Base-by-base conservation (phyloP, 2,888 invertebrate species). In the Subacronicta megacephala region DNA sequence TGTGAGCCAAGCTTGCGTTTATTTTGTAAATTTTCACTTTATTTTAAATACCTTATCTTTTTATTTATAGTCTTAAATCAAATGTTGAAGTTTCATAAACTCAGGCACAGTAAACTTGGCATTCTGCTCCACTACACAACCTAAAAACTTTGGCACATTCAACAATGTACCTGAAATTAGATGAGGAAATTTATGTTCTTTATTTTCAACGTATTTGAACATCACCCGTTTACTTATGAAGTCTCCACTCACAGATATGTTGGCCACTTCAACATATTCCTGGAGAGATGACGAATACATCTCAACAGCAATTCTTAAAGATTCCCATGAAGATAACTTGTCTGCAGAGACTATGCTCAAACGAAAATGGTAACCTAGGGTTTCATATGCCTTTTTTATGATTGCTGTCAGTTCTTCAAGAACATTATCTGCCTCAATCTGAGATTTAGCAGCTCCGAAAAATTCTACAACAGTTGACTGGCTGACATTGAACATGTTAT, bases 171-270 rank as follows among this genome's bases (percentile, higher is more conserved):
- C 98, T 7, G 96, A 96, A 57, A 98, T 90, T 31, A 97, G 83
- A 77, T 95, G 95, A 9, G 97, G 95, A 82, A 96, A 98, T 40
- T 94, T 92, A 31, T 88, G 87, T 36, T 95, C 88, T 62, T 95
- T 95, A 9, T 95, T 90, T 37, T 95, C 95, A 20, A 93, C 92
- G 80, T 96, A 96, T 37, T 95, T 96, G 64, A 97, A 96, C 77
- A 97, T 90, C 40, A 98, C 90, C 56, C 98, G 95, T 85, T 97
- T 97, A 72, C 97, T 97, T 23, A 98, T 95, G 81, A 95, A 98
- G 76, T 96, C 95, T 9, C 95, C 96, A 77, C 96, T 96, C 40
- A 96, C 81, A 16, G 97, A 97, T 35, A 98, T 81, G 86, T 96
- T 94, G 0, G 97, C 98, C 36, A 98, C 95, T 90, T 97, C 96